These are phyloP conservation scores for Macroglossus sobrinus DNA, from an alignment of 2,113 vertebrate genomes.

Conservation along the genomic window DNA sequence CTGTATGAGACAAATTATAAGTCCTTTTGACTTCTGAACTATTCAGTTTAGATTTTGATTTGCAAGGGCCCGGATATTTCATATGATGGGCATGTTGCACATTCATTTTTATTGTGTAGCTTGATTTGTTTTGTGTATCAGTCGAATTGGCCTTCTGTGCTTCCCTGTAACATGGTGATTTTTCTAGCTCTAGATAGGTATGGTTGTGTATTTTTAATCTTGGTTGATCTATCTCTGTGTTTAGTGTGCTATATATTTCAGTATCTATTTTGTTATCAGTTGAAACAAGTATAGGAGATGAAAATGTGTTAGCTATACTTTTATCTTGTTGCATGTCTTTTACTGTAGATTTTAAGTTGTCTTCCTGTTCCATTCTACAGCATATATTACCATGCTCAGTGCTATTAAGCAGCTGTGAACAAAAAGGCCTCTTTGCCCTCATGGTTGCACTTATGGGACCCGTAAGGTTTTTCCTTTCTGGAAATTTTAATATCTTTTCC, in stretches of 20 bases:
- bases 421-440: not conserved
- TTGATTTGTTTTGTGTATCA: not conserved
- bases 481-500: not conserved
- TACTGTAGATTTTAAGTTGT: not conserved
- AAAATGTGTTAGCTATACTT: not conserved
- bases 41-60: not conserved
- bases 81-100: not conserved
- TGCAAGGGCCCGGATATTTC: not conserved
- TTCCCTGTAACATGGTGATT: not conserved
- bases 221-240: not conserved
- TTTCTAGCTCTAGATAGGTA: not conserved
- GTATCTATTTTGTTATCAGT: not conserved
- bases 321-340: not conserved
- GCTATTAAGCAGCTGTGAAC: not conserved
- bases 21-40: not conserved
- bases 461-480: not conserved
- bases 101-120: not conserved
- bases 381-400: not conserved
- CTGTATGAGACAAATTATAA: not conserved
- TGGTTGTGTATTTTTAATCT: not conserved
- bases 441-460: not conserved
- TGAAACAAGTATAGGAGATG: not conserved
- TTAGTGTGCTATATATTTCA: not conserved
- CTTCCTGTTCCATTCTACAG: not conserved
- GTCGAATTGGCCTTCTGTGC: not conserved